phyloP scores from a whole-genome alignment of 2,888 invertebrate species.

The Eurytoma adleriae region DNA sequence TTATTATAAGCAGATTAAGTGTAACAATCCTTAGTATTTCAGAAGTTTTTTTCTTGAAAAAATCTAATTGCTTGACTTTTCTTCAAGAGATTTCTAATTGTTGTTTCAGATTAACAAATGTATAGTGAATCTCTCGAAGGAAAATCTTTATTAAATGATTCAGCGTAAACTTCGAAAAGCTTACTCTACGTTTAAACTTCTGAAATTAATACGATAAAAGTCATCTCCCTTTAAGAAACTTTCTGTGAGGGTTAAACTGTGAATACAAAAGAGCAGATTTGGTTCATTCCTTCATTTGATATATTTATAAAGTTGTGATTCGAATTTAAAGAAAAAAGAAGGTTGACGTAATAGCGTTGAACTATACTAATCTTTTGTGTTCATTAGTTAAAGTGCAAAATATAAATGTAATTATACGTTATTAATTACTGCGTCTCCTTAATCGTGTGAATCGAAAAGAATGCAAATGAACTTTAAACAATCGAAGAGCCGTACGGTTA shows the following conservation, averaged over 20 bases:
- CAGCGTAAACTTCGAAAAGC: conserved; percentile 30
- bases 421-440: conserved; percentile 42
- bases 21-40: conserved; percentile 43
- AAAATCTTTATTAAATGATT: conserved; percentile 14
- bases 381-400: conserved; percentile 44
- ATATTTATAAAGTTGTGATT: conserved; percentile 8
- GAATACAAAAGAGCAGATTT: conserved; percentile 35
- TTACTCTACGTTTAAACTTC: conserved; percentile 44
- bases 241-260: conserved; percentile 36
- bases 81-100: conserved; percentile 24
- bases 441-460: conserved; percentile 38
- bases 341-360: neutral
- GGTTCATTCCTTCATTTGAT: conserved; percentile 8
- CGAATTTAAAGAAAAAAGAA: neutral
- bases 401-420: conserved; percentile 40
- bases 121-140: conserved; percentile 31
- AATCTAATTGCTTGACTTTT: conserved; percentile 13
- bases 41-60: conserved; percentile 46
- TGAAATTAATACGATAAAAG: conserved; percentile 42
- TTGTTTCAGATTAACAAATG: conserved; percentile 27
- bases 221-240: conserved; percentile 29
- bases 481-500: neutral
- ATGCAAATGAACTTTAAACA: conserved; percentile 15
- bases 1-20: conserved; percentile 35
- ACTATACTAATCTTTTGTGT: conserved; percentile 27